Evolutionary conservation across 2,113 vertebrate species (phyloP).

Genomic region (Procavia capensis): DNA sequence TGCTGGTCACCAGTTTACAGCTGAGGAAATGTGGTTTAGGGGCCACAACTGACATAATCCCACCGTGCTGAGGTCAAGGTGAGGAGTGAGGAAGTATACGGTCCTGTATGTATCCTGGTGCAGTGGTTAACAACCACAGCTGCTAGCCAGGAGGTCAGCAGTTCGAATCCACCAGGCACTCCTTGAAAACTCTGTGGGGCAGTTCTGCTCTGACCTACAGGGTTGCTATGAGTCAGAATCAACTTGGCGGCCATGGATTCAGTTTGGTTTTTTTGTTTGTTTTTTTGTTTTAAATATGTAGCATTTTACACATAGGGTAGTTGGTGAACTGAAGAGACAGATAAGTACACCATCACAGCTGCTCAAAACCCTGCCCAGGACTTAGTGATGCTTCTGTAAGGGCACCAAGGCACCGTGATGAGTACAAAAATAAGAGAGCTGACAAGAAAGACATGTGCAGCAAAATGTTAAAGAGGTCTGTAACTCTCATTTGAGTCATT

Average conservation of each 20-base stretch:
- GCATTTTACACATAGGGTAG: not conserved
- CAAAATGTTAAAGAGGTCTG: too few relatives aligned
- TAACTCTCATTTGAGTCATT: conserved; percentile 33
- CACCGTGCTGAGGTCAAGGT: not conserved
- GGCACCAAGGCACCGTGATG: not conserved
- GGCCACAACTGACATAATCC: not conserved
- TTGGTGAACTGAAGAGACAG: not conserved
- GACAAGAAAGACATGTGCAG: too few relatives aligned
- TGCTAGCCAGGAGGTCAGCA: too few relatives aligned
- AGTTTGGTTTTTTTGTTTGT: too few relatives aligned
- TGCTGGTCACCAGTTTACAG: not conserved
- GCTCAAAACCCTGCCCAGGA: not conserved
- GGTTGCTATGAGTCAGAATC: too few relatives aligned
- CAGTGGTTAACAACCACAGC: too few relatives aligned
- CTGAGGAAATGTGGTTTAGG: not conserved
- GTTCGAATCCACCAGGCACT: too few relatives aligned
- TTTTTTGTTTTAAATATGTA: too few relatives aligned
- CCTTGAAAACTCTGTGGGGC: too few relatives aligned
- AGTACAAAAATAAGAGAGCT: not conserved
- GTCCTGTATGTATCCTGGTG: not conserved
- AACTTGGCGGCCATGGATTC: too few relatives aligned
- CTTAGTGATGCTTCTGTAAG: not conserved
- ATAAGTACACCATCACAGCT: not conserved
- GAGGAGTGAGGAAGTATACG: not conserved
- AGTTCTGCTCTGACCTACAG: too few relatives aligned